A percentile compares a stretch with the other conserved stretches of the same genome.
phyloP scores from a whole-genome alignment of 2,113 vertebrate genomes.

The Calypte anna region DNA sequence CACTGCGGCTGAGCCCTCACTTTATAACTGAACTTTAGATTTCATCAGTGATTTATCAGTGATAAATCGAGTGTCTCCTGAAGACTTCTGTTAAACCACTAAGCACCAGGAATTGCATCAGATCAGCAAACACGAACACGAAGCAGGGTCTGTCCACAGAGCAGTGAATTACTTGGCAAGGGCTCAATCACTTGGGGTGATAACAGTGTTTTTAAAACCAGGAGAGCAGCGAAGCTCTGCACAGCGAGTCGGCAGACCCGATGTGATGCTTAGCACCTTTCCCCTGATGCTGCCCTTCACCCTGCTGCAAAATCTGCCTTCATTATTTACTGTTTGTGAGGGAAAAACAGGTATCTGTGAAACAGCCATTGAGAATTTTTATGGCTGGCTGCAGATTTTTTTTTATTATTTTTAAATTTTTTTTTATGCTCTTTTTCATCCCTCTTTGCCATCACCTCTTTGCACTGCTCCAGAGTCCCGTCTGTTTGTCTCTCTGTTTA shows the following conservation, averaged over 20 bases:
- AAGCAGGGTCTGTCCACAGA: conserved; percentile 8
- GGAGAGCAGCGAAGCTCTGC: not conserved
- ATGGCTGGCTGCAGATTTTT: not conserved
- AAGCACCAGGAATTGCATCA: conserved; percentile 37
- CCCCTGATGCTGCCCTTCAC: not conserved
- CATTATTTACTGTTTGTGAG: not conserved
- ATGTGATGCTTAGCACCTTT: not conserved
- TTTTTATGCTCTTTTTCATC: not conserved
- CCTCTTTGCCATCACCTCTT: conserved; percentile 13
- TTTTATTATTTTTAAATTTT: not conserved
- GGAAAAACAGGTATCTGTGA: conserved; percentile 10
- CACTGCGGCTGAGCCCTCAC: conserved; percentile 34
- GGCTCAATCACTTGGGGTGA: conserved; percentile 8
- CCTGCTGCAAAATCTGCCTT: not conserved
- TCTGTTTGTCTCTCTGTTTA: conserved; percentile 18
- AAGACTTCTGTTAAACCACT: conserved; percentile 58
- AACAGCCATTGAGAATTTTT: conserved; percentile 23
- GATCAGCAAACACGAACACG: conserved; percentile 14
- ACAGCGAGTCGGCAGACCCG: not conserved
- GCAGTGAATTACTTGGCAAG: conserved; percentile 25
- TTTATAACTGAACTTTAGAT: conserved; percentile 58
- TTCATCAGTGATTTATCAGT: conserved; percentile 69
- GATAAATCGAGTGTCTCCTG: conserved; percentile 55
- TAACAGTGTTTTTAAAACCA: not conserved
- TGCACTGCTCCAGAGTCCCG: not conserved